phyloP scores from a whole-genome alignment of 2,113 vertebrate genomes.

The Ptilorrhoa leucosticta region DNA sequence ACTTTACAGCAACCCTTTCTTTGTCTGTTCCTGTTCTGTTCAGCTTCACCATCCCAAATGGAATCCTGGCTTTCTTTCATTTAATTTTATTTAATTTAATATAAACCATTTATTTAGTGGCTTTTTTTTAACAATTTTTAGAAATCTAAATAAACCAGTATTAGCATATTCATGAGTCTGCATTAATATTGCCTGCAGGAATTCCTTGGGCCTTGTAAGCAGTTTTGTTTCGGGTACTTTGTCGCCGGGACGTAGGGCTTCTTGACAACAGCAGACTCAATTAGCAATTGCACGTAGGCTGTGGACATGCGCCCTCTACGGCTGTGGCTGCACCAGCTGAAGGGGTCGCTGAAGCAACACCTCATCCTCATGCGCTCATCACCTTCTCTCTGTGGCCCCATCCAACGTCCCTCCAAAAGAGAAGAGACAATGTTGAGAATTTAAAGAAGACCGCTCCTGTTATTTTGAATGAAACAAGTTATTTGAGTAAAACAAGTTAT shows the following conservation, averaged over 20 bases:
- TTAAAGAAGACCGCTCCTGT: not conserved
- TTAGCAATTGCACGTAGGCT: not conserved
- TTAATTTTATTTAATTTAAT: not conserved
- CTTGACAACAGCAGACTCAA: not conserved
- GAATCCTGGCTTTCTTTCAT: not conserved
- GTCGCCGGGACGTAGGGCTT: not conserved
- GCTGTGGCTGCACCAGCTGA: not conserved
- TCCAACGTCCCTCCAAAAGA: not conserved
- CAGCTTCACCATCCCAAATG: not conserved
- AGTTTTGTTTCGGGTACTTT: not conserved
- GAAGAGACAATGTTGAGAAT: not conserved
- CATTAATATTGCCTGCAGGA: not conserved
- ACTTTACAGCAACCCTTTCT: not conserved
- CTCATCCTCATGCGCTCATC: fast-evolving
- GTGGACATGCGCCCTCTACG: fast-evolving
- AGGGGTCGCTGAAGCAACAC: not conserved
- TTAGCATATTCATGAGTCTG: not conserved
- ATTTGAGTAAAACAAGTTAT: not conserved
- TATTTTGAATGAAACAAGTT: not conserved
- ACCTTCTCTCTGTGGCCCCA: not conserved
- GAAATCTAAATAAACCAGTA: not conserved
- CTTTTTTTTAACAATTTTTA: not conserved
- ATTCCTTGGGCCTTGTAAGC: not conserved
- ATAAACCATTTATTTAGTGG: not conserved
- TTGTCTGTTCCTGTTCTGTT: not conserved